Conservation (phyloP, 2,113 vertebrate genomes). For the Sinocyclocheilus anshuiensis region DNA sequence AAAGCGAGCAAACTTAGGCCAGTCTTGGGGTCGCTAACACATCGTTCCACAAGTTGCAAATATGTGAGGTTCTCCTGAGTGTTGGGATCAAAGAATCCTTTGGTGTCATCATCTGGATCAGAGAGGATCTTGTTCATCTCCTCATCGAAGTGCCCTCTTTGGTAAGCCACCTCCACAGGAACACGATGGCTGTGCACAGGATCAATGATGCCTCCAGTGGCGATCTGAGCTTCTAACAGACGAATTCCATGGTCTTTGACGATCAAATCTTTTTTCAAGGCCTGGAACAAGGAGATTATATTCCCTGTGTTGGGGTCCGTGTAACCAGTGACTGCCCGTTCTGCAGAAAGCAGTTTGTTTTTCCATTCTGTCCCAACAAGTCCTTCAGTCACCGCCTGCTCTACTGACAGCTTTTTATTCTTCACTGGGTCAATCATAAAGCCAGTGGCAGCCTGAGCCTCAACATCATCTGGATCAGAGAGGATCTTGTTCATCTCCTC, state of each 20-base stretch:
- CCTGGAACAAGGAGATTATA: conserved; percentile 81
- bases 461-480: conserved; percentile 53
- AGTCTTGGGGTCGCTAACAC: conserved; percentile 48
- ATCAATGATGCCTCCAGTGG: conserved; percentile 70
- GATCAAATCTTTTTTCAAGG: conserved; percentile 73
- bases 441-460: conserved; percentile 45
- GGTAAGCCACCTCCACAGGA: conserved; percentile 81
- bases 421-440: conserved; percentile 79
- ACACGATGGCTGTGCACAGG: conserved; percentile 66
- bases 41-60: conserved; percentile 48
- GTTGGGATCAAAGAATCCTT: conserved; percentile 74
- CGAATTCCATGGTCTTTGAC: conserved; percentile 72
- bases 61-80: conserved; percentile 54
- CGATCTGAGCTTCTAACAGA: conserved; percentile 70
- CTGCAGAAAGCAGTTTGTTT: conserved; percentile 69
- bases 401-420: conserved; percentile 74
- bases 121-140: conserved; percentile 74
- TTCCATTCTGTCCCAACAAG: conserved; percentile 74
- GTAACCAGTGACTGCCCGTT: conserved; percentile 75
- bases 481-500: conserved; percentile 76
- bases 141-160: conserved; percentile 81
- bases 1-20: conserved; percentile 44
- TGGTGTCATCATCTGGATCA: conserved; percentile 70
- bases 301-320: conserved; percentile 81
- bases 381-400: conserved; percentile 71